Evolutionary conservation across 2,113 vertebrate species (phyloP).

Genomic region (Bos taurus): ARS-UCD2.0 NC_037336.1:42808001-42808500

Average conservation of each 20-base stretch:
- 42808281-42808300: not conserved
- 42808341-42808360: not conserved
- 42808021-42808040: conserved; percentile 25
- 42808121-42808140: not conserved
- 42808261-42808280: not conserved
- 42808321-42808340: not conserved
- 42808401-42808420: not conserved
- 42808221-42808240: not conserved
- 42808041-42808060: not conserved
- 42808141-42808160: conserved; percentile 1
- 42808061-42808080: not conserved
- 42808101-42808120: not conserved
- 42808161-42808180: not conserved
- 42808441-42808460: not conserved
- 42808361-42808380: not conserved
- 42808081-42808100: not conserved
- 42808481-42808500: not conserved
- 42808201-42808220: not conserved
- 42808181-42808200: not conserved
- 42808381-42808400: not conserved
- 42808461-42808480: not conserved
- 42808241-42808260: not conserved
- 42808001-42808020: not conserved
- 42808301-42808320: not conserved
- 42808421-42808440: not conserved